phyloP scores from a whole-genome alignment of 2,888 invertebrate species.

The Polymixis lichenea region DNA sequence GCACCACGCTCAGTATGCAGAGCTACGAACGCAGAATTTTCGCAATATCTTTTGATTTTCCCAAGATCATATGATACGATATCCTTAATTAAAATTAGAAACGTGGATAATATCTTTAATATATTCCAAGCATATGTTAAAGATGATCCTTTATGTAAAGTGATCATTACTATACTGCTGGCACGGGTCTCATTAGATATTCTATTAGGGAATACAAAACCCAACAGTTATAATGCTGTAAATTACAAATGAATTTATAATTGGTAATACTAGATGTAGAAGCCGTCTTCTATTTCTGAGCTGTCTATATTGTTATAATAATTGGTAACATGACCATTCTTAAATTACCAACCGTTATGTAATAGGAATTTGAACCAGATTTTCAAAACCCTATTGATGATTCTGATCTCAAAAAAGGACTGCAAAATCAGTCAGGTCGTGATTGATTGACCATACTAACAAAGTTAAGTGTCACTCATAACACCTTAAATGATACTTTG shows the following conservation, averaged over 20 bases:
- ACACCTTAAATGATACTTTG: neutral
- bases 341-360: neutral
- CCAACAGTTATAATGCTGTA: constrained; percentile 29
- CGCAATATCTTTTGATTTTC: constrained; percentile 4
- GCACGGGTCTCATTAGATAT: constrained; percentile 46
- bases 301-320: neutral
- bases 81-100: constrained; percentile 16
- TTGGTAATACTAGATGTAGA: constrained; percentile 39
- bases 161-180: constrained; percentile 35
- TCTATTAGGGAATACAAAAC: constrained; percentile 52
- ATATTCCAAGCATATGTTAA: constrained; percentile 26
- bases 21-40: constrained; percentile 14
- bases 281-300: constrained; percentile 10
- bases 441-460: neutral
- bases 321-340: neutral
- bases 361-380: neutral
- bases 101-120: constrained; percentile 7
- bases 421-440: no score
- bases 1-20: neutral
- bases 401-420: no score
- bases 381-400: neutral
- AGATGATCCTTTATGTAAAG: constrained; percentile 43
- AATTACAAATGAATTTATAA: constrained; percentile 55
- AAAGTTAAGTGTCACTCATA: neutral
- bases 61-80: neutral